phyloP scores from a whole-genome alignment of 2,113 vertebrate genomes.

The Corvus cornix region DNA sequence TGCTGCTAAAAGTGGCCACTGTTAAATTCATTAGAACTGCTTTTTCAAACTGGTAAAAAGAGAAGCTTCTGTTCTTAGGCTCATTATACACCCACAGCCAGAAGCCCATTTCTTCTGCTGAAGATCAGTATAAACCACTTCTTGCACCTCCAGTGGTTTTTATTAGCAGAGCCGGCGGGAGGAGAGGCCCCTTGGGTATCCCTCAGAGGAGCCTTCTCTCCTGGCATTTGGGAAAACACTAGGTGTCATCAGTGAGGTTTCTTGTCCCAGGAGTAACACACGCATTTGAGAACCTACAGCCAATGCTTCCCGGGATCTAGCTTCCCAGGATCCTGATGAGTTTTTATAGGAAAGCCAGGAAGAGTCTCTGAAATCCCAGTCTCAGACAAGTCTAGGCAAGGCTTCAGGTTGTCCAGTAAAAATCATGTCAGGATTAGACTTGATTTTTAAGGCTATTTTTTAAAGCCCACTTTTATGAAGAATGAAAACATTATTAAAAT shows the following conservation, averaged over 20 bases:
- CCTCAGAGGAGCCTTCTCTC: not conserved
- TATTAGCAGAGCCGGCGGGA: not conserved
- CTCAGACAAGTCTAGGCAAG: slow-evolving; percentile 59
- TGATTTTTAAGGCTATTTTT: not conserved
- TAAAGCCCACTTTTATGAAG: not conserved
- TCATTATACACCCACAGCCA: not conserved
- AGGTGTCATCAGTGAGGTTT: slow-evolving; percentile 42
- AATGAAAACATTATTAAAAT: slow-evolving; percentile 42
- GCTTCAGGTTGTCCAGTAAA: slow-evolving; percentile 46
- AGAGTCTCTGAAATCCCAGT: slow-evolving; percentile 61
- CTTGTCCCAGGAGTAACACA: not conserved
- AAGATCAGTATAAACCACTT: not conserved
- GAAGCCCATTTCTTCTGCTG: not conserved
- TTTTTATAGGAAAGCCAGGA: slow-evolving; percentile 39
- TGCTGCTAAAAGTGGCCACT: not conserved
- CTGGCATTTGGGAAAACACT: not conserved
- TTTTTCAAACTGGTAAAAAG: not conserved
- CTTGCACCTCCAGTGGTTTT: not conserved
- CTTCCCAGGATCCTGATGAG: not conserved
- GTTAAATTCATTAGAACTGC: not conserved
- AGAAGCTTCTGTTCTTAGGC: not conserved
- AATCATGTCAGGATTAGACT: slow-evolving; percentile 29
- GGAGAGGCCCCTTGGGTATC: not conserved
- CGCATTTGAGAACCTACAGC: not conserved
- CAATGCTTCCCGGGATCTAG: not conserved